Evolutionary conservation across 1,140 invertebrate genomes (phyloP).

Genomic region (Drosophila auraria): DNA sequence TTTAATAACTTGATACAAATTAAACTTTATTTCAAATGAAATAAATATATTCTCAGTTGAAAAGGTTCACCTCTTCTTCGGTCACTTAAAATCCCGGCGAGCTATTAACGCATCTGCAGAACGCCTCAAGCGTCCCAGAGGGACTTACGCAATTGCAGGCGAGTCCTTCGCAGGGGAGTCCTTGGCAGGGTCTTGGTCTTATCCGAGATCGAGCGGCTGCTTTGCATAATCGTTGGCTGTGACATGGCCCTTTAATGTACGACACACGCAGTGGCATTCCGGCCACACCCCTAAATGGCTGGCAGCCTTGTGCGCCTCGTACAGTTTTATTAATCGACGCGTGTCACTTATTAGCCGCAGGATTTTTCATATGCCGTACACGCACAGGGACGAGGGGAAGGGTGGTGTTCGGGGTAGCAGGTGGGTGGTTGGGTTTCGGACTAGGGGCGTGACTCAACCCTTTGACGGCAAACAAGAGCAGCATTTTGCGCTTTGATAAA

Average conservation of each 20-base stretch:
- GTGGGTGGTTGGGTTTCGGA: slow-evolving; percentile 5
- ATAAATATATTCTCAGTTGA: not conserved
- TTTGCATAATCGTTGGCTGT: slow-evolving; percentile 76
- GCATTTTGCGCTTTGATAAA: slow-evolving; percentile 74
- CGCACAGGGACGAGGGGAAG: slow-evolving; percentile 30
- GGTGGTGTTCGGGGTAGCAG: slow-evolving; percentile 1
- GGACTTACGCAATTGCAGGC: slow-evolving; percentile 32
- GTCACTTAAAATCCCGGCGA: slow-evolving; percentile 18
- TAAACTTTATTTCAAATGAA: not conserved
- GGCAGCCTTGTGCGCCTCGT: slow-evolving; percentile 36
- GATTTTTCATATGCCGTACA: slow-evolving; percentile 73
- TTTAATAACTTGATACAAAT: not conserved
- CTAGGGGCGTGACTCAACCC: slow-evolving; percentile 61
- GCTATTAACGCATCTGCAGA: slow-evolving; percentile 26
- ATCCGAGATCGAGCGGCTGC: slow-evolving; percentile 58
- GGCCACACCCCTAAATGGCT: slow-evolving; percentile 28
- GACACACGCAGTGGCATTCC: slow-evolving; percentile 47
- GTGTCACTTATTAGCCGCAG: slow-evolving; percentile 80
- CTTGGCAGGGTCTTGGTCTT: slow-evolving; percentile 36
- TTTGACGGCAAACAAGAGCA: slow-evolving; percentile 62
- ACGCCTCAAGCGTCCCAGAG: slow-evolving; percentile 10
- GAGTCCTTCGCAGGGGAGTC: slow-evolving; percentile 24
- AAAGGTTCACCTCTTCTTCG: not conserved
- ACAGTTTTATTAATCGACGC: slow-evolving; percentile 78
- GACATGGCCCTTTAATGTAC: slow-evolving; percentile 73